A percentile compares a stretch with the other conserved stretches of the same genome.
Conservation (phyloP, 2,888 invertebrate species). For the Eilema caniola region DNA sequence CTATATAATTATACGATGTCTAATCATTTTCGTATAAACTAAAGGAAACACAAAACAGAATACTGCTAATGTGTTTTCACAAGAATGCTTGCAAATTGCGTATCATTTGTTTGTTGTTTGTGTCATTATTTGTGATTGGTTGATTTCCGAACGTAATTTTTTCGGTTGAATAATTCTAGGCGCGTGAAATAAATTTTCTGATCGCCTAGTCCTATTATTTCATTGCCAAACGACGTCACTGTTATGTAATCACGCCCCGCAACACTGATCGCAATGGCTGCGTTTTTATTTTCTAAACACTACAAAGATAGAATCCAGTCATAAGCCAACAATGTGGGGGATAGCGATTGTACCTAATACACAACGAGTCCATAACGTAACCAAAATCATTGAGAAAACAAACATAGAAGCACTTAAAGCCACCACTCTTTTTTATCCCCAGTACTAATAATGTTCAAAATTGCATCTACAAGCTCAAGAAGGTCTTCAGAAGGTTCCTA, state of each 20-base stretch:
- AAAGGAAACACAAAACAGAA: not conserved
- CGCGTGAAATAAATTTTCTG: not conserved
- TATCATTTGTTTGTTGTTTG: too few relatives aligned
- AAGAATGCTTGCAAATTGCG: too few relatives aligned
- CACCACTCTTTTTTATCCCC: too few relatives aligned
- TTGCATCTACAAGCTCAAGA: not conserved
- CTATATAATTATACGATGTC: not conserved
- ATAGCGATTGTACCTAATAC: not conserved
- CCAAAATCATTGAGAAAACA: not conserved
- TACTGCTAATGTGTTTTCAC: not conserved
- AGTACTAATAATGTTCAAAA: not conserved
- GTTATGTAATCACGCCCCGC: not conserved
- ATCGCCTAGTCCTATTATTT: not conserved
- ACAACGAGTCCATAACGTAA: not conserved
- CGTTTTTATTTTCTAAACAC: not conserved
- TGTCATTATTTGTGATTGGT: not conserved
- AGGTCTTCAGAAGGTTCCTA: too few relatives aligned
- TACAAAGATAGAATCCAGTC: conserved; percentile 4
- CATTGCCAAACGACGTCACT: not conserved
- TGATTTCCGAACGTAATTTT: not conserved
- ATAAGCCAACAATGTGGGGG: not conserved
- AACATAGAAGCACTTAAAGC: not conserved
- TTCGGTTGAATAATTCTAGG: not conserved
- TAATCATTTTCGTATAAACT: not conserved
- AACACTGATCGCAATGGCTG: not conserved